Base-by-base conservation (phyloP, 2,113 vertebrate species). In the Vanacampus margaritifer region DNA sequence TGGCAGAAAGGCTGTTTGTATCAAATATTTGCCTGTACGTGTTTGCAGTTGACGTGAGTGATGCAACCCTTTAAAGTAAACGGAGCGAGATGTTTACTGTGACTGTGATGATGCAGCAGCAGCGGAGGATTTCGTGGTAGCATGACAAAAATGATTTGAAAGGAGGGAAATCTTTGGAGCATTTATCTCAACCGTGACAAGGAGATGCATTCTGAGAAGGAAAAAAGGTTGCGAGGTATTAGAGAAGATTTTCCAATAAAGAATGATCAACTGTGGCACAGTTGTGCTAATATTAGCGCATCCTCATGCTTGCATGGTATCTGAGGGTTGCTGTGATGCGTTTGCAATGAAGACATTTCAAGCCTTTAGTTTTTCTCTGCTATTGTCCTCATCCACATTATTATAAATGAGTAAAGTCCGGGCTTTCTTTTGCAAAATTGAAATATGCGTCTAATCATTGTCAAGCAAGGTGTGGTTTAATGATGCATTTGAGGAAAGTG, bases 171-270 rank as follows among this genome's bases (percentile, higher is more conserved):
- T 68, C 64, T 60, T n/a, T 19, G 57, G 39, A 26, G 57, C 26
- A 56, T 46, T 53, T 63, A 23, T 23, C 70, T 67, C 21, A 69
- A 26, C n/a, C n/a, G n/a, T 62, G 66, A 79, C 63, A 80, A 80
- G 76, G 82, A 76, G 48, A 12, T 41, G 79, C 72, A 64, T 73
- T 76, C 74, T 71, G 43, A 19, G 63, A n/a, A 76, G 70, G 82
- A 70, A 64, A 70, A 64, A 89, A 87, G 81, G 80, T 87, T 87
- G 76, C 56, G 90, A 80, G 75, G 79, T 67, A 78, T 81, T 90
- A 78, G 92, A 89, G 92, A 89, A 88, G 72, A 83, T 90, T 94
- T 95, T 93, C 90, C 91, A 95, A 94, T 95, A 96, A 95, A 96
- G 80, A 84, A 84, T 80, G 51, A 86, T 74, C 75, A 35, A 67